Percentiles rank a stretch among this genome's conserved stretches.
phyloP scores from a whole-genome alignment of 2,113 vertebrate genomes.

The Megaceryle maxima region DNA sequence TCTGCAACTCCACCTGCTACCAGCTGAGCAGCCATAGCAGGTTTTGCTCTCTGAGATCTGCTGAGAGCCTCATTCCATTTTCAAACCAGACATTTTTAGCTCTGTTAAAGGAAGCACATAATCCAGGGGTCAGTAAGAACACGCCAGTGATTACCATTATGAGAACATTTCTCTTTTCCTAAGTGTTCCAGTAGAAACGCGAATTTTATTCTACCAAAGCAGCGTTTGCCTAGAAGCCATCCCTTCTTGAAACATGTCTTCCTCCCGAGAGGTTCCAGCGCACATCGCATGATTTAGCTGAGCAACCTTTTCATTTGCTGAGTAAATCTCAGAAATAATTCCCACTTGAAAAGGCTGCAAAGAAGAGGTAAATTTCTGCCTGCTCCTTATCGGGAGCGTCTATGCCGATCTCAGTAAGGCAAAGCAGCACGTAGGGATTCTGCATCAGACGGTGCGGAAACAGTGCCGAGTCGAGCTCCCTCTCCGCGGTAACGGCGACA shows the following conservation, averaged over 20 bases:
- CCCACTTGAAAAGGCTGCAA: background rate
- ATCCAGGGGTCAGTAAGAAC: background rate
- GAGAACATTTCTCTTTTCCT: background rate
- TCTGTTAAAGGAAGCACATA: background rate
- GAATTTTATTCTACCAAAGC: background rate
- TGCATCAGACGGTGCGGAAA: background rate
- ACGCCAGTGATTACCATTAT: background rate
- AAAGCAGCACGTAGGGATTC: background rate
- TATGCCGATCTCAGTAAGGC: background rate
- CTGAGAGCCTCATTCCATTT: background rate
- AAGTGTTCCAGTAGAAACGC: background rate
- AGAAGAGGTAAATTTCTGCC: background rate
- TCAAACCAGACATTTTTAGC: constrained; percentile 32
- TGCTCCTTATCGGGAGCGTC: background rate
- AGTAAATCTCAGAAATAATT: background rate
- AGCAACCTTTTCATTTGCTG: background rate
- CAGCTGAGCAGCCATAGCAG: constrained; percentile 32
- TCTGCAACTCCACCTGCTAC: constrained; percentile 42
- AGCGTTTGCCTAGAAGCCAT: background rate
- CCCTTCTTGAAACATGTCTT: constrained; percentile 58
- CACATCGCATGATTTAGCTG: background rate
- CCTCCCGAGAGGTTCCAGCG: background rate
- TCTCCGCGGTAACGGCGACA: background rate
- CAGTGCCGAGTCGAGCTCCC: background rate
- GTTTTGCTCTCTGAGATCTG: background rate